These are phyloP conservation scores for Hemibagrus guttatus DNA, from an alignment of 2,797 vertebrate genomes.

Conservation along the genomic window DNA sequence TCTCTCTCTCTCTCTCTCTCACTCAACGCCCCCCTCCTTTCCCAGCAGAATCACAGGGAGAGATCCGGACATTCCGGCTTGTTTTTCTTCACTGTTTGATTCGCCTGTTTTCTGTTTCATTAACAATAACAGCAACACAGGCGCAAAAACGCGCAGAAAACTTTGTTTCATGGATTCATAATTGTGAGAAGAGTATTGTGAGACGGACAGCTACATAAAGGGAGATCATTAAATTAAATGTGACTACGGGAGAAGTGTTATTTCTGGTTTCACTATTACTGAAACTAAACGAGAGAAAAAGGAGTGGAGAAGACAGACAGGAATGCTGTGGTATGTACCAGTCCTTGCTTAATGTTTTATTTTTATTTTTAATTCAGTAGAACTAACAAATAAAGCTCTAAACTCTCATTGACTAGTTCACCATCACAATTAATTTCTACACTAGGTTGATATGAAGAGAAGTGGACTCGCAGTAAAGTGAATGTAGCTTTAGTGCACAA, in stretches of 20 bases:
- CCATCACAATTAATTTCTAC: too few species aligned
- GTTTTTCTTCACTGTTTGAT: conserved; percentile 45
- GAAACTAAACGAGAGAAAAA: conserved; percentile 61
- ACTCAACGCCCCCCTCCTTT: conserved; percentile 56
- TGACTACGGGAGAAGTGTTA: conserved; percentile 65
- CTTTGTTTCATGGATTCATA: conserved; percentile 63
- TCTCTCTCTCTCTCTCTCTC: conserved; percentile 22
- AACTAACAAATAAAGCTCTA: not conserved
- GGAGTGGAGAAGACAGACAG: conserved; percentile 59
- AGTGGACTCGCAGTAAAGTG: conserved; percentile 57
- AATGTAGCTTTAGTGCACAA: conserved; percentile 38
- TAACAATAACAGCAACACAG: conserved; percentile 39
- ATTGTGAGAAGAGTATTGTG: conserved; percentile 43
- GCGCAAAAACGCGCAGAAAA: conserved; percentile 62
- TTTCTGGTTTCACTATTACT: conserved; percentile 62
- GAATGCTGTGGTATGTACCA: conserved; percentile 78
- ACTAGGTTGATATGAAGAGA: conserved; percentile 36
- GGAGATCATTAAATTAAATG: conserved; percentile 57
- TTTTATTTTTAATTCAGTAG: not conserved
- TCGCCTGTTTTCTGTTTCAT: conserved; percentile 46
- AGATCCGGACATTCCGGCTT: conserved; percentile 65
- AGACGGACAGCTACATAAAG: conserved; percentile 9
- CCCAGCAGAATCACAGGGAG: conserved; percentile 59
- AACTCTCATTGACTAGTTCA: not conserved
- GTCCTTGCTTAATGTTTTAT: conserved; percentile 14